phyloP scores from a whole-genome alignment of 2,113 vertebrate genomes.

The Sylvilagus bachmani region DNA sequence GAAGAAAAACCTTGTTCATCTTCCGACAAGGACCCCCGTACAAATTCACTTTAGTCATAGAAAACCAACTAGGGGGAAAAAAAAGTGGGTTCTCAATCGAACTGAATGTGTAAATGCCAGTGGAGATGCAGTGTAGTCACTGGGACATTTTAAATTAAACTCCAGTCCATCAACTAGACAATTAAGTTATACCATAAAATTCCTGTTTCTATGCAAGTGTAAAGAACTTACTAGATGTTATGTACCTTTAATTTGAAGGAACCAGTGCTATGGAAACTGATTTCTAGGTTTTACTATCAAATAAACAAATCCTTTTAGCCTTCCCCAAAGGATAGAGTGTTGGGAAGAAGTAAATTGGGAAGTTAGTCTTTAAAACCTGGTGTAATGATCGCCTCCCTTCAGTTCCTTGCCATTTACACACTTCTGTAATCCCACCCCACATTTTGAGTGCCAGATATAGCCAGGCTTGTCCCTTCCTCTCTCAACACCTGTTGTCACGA shows the following conservation, averaged over 20 bases:
- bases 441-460: background rate
- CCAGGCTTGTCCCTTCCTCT: fast-evolving
- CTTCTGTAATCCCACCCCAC: background rate
- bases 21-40: background rate
- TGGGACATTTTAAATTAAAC: constrained; percentile 19
- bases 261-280: background rate
- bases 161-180: background rate
- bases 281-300: background rate
- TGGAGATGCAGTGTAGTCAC: background rate
- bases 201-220: background rate
- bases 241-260: background rate
- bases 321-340: background rate
- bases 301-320: too few species aligned
- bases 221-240: background rate
- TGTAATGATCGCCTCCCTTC: background rate
- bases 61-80: background rate
- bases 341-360: background rate
- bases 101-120: background rate
- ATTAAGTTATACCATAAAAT: background rate
- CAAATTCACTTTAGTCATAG: background rate
- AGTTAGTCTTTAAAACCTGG: background rate
- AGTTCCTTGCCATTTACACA: background rate
- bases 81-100: background rate
- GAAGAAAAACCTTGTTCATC: background rate
- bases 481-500: background rate